Conservation (phyloP, 2,113 vertebrate species). For the Phalacrocorax aristotelis region DNA sequence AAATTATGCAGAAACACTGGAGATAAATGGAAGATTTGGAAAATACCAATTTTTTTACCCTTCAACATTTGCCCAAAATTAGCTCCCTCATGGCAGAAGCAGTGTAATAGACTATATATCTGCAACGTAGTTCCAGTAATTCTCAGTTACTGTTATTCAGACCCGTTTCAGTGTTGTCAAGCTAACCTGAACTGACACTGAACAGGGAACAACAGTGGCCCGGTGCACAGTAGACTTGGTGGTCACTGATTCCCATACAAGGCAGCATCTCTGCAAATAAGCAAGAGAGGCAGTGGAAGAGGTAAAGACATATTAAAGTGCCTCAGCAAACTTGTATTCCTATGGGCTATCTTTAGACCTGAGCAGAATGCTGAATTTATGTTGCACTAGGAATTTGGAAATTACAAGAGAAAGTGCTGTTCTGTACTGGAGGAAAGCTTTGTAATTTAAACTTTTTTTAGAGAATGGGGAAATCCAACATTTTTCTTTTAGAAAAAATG, state of each 20-base stretch:
- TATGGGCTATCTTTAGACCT: neutral
- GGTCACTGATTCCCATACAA: rapidly evolving
- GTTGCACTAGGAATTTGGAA: neutral
- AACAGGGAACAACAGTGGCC: neutral
- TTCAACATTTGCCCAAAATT: neutral
- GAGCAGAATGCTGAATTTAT: neutral
- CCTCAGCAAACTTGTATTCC: neutral
- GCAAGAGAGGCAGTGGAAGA: neutral
- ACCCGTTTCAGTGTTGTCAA: neutral
- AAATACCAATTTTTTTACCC: rapidly evolving
- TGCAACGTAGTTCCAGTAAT: neutral
- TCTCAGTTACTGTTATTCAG: neutral
- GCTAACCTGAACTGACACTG: neutral
- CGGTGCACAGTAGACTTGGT: neutral
- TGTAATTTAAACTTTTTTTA: neutral
- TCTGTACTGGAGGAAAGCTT: neutral
- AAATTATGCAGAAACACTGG: neutral
- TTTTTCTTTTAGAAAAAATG: neutral
- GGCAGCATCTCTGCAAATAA: neutral
- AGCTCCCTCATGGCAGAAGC: rapidly evolving
- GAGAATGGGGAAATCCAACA: neutral
- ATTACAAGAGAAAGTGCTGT: neutral
- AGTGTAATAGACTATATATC: neutral
- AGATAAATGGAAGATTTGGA: neutral
- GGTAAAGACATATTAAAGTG: neutral